Conservation (phyloP, 2,888 invertebrate genomes). For the Hyles lineata region DNA sequence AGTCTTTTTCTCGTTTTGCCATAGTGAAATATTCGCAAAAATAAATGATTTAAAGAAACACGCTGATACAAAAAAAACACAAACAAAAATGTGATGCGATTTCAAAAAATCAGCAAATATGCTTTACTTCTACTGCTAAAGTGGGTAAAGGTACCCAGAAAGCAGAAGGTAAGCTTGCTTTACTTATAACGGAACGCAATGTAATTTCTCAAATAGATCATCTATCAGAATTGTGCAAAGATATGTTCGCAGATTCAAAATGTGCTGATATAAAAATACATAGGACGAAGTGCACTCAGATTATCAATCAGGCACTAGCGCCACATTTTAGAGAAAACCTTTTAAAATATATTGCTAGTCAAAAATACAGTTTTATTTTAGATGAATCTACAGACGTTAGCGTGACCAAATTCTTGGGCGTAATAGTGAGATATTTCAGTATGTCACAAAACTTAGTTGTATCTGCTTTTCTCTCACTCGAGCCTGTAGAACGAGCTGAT, state of each 20-base stretch:
- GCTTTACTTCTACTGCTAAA: neutral
- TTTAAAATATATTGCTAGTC: slow-evolving; percentile 33
- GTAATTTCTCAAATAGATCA: slow-evolving; percentile 31
- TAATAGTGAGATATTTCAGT: slow-evolving; percentile 35
- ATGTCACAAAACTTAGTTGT: slow-evolving; percentile 30
- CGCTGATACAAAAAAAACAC: neutral
- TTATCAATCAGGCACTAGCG: slow-evolving; percentile 35
- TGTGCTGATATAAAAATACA: slow-evolving; percentile 32
- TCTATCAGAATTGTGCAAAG: slow-evolving; percentile 30
- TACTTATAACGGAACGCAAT: slow-evolving; percentile 31
- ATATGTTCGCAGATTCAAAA: slow-evolving; percentile 33
- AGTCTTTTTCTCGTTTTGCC: no score
- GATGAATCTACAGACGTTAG: slow-evolving; percentile 35
- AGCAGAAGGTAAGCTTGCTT: slow-evolving; percentile 30
- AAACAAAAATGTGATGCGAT: slow-evolving; percentile 7
- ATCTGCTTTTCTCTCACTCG: slow-evolving; percentile 34
- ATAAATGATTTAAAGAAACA: slow-evolving; percentile 23
- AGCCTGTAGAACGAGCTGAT: slow-evolving; percentile 37
- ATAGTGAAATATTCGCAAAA: neutral
- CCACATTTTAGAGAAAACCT: slow-evolving; percentile 35
- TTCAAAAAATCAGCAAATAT: neutral
- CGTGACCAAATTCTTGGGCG: slow-evolving; percentile 27
- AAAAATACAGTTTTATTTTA: slow-evolving; percentile 33
- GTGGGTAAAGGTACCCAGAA: slow-evolving; percentile 14
- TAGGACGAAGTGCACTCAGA: slow-evolving; percentile 36